phyloP scores from a whole-genome alignment of 37 sponge, comb jelly and placozoan species.

The Aphrocallistes beatrix region DNA sequence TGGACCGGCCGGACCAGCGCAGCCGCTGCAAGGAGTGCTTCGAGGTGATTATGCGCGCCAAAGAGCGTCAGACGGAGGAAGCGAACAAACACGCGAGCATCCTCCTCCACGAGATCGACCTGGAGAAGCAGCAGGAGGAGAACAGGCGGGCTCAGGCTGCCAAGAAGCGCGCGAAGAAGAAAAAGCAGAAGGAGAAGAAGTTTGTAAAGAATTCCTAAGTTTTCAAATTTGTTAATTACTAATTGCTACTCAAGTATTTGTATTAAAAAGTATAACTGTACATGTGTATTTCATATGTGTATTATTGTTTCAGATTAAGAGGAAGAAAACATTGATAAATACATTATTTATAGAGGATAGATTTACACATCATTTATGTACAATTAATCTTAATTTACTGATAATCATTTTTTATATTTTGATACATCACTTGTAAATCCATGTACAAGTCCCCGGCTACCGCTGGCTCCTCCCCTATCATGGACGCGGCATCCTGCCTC shows the following conservation, averaged over 20 bases:
- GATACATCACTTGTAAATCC: neutral
- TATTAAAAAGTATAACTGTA: no score
- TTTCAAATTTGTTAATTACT: neutral
- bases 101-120: slow-evolving; percentile 67
- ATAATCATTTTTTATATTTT: neutral
- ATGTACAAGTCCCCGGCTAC: neutral
- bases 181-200: slow-evolving; percentile 77
- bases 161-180: slow-evolving; percentile 63
- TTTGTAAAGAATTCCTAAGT: neutral
- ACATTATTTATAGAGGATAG: neutral
- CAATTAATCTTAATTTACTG: neutral
- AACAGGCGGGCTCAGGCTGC: slow-evolving; percentile 68
- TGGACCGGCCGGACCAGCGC: slow-evolving; percentile 59
- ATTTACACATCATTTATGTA: neutral
- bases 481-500: neutral
- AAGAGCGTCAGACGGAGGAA: slow-evolving; percentile 80
- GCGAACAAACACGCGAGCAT: slow-evolving; percentile 83
- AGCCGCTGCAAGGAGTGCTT: slow-evolving; percentile 66
- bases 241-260: no score
- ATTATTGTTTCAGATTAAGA: neutral
- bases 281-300: no score
- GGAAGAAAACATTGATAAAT: neutral
- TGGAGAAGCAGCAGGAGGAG: slow-evolving; percentile 80
- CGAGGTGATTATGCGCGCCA: slow-evolving; percentile 69
- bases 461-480: neutral